Evolutionary conservation across 2,113 vertebrate genomes (phyloP), one percentile per base, ranked within the genome.

Genomic region (Sarotherodon lohbergeri): DNA sequence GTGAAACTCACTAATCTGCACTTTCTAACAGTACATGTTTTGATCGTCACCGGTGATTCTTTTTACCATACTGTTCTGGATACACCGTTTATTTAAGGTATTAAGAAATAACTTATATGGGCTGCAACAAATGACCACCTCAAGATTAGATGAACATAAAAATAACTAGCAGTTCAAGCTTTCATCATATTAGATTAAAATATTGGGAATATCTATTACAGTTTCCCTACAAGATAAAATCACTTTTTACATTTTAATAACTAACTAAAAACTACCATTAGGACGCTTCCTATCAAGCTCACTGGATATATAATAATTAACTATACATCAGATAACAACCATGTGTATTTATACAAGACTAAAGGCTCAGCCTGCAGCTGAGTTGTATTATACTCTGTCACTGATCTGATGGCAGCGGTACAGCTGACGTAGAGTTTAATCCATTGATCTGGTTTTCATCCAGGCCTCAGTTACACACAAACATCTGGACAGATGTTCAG

Each of bases 401-500:
- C 52, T 79, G 81, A 86, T 88, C 50, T 85, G 46, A 90, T 8
- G 7, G 36, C 13, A 63, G 16, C 2, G 1, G 5, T 19, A 41
- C 24, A 46, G 59, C 14, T 39, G 14, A 57, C 5, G 57, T 52
- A 29, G 50, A 71, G 85, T 29, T 81, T 92, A 92, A 94, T 90
- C 91, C 84, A 56, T 22, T 92, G 66, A 94, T 86, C 83, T 91
- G 85, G 56, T 66, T 66, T 34, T 19, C 24, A 66, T 36, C 89
- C 84, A 89, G 86, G 63, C 82, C 79, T 90, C 82, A 88, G 29
- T 89, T 88, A 88, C 88, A 83, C 71, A 43, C 80, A 63, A 9
- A 93, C 85, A 92, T 88, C 85, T 88, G 90, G 88, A 88, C 94
- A 94, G 93, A 94, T 94, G 94, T 94, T 87, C 32, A 55, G 84